These are phyloP conservation scores for Vombatus ursinus DNA, from an alignment of 2,113 vertebrate species.

Conservation along the genomic window DNA sequence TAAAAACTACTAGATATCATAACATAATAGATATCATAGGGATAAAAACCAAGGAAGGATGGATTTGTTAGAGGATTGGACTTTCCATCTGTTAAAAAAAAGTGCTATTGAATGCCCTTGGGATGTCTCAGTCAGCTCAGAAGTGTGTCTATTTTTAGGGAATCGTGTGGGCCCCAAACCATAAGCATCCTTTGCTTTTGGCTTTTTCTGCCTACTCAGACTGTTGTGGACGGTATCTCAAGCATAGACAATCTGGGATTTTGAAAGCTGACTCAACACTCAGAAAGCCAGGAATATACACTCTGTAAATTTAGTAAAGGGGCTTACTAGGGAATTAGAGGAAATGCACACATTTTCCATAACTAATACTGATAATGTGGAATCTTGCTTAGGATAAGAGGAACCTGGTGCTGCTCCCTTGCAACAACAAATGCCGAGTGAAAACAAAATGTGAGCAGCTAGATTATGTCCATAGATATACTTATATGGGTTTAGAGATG, in stretches of 20 bases:
- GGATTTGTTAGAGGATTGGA: background rate
- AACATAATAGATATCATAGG: too few relatives aligned
- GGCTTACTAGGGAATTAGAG: background rate
- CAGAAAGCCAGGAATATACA: background rate
- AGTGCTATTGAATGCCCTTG: background rate
- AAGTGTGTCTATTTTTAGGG: background rate
- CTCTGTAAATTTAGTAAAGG: background rate
- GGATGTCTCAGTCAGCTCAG: background rate
- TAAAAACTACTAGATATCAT: background rate
- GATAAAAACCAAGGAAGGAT: background rate
- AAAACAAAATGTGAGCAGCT: constrained; percentile 12
- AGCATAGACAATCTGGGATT: background rate
- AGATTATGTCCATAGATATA: background rate
- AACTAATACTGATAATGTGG: background rate
- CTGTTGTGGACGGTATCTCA: background rate
- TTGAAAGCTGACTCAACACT: background rate
- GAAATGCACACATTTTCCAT: background rate
- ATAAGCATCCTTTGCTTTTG: constrained; percentile 1
- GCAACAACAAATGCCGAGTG: background rate
- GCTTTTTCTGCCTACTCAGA: background rate
- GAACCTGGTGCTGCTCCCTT: background rate
- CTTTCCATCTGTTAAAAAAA: background rate
- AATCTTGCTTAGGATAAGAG: background rate
- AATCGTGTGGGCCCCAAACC: background rate
- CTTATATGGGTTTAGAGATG: background rate